A percentile compares a stretch with the other conserved stretches of the same genome.
phyloP scores from a whole-genome alignment of 1,140 invertebrate species.

The Pantala flavescens region DNA sequence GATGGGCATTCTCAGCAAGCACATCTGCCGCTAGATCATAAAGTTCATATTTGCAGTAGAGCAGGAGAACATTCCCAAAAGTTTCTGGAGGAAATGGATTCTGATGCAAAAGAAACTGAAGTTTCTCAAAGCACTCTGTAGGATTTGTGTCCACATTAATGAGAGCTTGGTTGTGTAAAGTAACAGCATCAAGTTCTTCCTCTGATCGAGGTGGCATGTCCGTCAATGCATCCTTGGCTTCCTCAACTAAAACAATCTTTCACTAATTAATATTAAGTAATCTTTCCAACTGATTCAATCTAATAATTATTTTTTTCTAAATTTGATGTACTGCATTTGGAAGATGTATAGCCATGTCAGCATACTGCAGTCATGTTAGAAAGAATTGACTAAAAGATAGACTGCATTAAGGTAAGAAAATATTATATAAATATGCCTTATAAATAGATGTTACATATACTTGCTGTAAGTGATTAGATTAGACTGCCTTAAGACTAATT shows the following conservation, averaged over 20 bases:
- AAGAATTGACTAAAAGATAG: too few species aligned
- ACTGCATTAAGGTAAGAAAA: too few species aligned
- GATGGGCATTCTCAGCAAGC: constrained; percentile 92
- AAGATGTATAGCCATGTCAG: too few species aligned
- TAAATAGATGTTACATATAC: too few species aligned
- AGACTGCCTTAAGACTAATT: too few species aligned
- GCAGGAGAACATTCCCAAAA: constrained; percentile 87
- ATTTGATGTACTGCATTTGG: too few species aligned
- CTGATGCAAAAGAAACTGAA: constrained; percentile 93
- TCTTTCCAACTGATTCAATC: neutral
- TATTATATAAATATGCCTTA: too few species aligned
- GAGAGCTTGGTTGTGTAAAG: constrained; percentile 94
- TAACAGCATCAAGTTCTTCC: constrained; percentile 96
- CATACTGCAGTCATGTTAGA: too few species aligned
- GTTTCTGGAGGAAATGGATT: constrained; percentile 96
- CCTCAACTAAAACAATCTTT: constrained; percentile 62
- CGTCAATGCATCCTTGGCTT: constrained; percentile 84
- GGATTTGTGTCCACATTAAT: constrained; percentile 87
- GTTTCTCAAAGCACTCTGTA: constrained; percentile 89
- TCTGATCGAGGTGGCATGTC: constrained; percentile 96
- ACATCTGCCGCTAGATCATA: constrained; percentile 97
- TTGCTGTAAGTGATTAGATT: too few species aligned
- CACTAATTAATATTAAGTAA: constrained; percentile 17
- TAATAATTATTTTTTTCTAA: neutral
- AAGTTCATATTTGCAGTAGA: constrained; percentile 96